phyloP scores from a whole-genome alignment of 1,140 invertebrate species.

The Lepeophtheirus salmonis region DNA sequence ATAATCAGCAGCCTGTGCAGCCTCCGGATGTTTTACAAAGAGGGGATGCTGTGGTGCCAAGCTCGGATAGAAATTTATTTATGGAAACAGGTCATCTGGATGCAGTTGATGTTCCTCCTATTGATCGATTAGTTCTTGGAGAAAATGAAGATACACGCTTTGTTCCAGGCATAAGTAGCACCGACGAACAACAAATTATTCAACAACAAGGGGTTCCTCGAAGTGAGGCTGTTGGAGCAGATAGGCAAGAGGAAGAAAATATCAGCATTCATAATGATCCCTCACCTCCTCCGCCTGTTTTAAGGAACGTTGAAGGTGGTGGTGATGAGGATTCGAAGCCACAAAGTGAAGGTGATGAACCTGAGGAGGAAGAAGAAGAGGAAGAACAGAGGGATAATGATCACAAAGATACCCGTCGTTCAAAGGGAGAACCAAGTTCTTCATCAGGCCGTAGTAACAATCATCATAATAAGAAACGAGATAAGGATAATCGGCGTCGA shows the following conservation, averaged over 20 bases:
- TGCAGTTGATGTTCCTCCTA: not conserved
- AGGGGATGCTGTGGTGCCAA: not conserved
- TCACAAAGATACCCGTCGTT: not conserved
- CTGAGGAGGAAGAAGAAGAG: not conserved
- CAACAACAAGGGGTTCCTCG: not conserved
- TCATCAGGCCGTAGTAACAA: not conserved
- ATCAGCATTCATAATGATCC: too few relatives aligned
- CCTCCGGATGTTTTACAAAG: conserved; percentile 1
- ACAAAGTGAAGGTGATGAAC: too few relatives aligned
- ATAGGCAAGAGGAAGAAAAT: too few relatives aligned
- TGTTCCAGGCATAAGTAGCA: not conserved
- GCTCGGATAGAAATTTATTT: not conserved
- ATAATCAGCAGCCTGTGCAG: not conserved
- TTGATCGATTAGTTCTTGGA: conserved; percentile 8
- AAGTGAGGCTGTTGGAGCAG: not conserved
- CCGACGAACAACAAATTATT: not conserved
- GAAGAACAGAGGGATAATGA: not conserved
- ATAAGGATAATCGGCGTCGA: not conserved
- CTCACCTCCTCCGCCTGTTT: not conserved
- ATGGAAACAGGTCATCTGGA: conserved; percentile 9
- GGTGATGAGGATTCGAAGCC: not conserved
- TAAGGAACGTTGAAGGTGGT: not conserved
- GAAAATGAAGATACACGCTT: not conserved
- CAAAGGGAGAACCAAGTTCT: not conserved
- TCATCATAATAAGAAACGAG: not conserved